phyloP scores from a whole-genome alignment of 2,888 invertebrate genomes.

The Lissocephala sabroskyi region DNA sequence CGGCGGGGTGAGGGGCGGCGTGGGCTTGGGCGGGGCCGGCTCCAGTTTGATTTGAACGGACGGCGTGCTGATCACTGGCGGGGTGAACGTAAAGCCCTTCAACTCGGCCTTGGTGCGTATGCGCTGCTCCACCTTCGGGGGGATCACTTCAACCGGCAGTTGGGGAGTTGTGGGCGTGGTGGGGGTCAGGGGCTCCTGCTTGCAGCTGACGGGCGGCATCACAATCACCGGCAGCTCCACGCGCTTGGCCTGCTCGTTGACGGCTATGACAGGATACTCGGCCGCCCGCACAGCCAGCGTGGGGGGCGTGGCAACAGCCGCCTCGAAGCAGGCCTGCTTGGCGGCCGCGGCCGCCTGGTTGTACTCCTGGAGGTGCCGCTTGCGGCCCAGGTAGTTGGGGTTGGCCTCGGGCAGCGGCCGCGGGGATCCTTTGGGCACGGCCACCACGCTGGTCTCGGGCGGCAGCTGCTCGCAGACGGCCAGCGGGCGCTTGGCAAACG shows the following conservation, averaged over 20 bases:
- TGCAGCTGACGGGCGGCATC: slow-evolving; percentile 22
- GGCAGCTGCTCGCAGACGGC: slow-evolving; percentile 37
- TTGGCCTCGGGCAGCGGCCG: slow-evolving; percentile 23
- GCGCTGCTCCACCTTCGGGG: slow-evolving; percentile 68
- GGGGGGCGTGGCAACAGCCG: slow-evolving; percentile 7
- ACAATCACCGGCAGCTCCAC: slow-evolving; percentile 12
- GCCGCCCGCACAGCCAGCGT: slow-evolving; percentile 26
- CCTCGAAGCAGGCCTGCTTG: slow-evolving; percentile 38
- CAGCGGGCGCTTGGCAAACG: slow-evolving; percentile 49
- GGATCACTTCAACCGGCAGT: slow-evolving; percentile 4
- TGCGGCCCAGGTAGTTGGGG: slow-evolving; percentile 61
- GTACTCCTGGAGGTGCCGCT: slow-evolving; percentile 65
- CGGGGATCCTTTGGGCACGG: slow-evolving; percentile 21
- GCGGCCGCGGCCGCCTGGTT: slow-evolving; percentile 40
- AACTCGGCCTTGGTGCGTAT: slow-evolving; percentile 91
- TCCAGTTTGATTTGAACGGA: slow-evolving; percentile 49
- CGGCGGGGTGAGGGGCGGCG: slow-evolving; percentile 15
- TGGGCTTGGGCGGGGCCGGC: slow-evolving; percentile 15
- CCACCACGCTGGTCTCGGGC: slow-evolving; percentile 48
- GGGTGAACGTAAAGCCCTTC: slow-evolving; percentile 75
- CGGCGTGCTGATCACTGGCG: slow-evolving; percentile 42
- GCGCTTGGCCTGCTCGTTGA: slow-evolving; percentile 47
- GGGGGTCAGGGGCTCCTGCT: slow-evolving; percentile 35
- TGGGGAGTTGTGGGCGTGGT: slow-evolving; percentile 11
- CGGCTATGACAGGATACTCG: slow-evolving; percentile 53